These are phyloP conservation scores for Heliconius congener DNA, from an alignment of 1,140 invertebrate genomes.

Conservation along the genomic window DNA sequence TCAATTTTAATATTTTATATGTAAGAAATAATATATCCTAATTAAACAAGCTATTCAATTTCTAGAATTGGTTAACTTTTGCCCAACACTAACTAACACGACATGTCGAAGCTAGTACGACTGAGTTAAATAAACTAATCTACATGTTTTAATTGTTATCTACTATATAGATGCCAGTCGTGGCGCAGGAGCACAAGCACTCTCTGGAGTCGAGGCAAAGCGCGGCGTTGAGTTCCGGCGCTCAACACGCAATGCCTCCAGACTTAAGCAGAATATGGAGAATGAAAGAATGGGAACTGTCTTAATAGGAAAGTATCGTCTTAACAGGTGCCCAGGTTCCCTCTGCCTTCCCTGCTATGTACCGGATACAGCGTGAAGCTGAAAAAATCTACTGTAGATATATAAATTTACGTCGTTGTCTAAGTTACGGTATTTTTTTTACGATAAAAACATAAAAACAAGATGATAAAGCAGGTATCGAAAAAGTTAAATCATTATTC, in stretches of 20 bases:
- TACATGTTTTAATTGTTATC: not conserved
- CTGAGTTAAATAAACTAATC: not conserved
- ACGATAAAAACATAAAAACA: not conserved
- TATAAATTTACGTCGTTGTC: not conserved
- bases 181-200: too few species aligned
- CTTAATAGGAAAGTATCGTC: too few species aligned
- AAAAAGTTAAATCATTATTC: not conserved
- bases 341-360: too few species aligned
- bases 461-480: not conserved
- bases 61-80: constrained; percentile 3
- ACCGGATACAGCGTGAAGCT: too few species aligned
- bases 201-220: too few species aligned
- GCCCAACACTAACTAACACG: not conserved
- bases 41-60: not conserved
- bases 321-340: too few species aligned
- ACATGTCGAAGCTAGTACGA: not conserved
- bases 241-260: too few species aligned
- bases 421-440: not conserved
- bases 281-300: too few species aligned
- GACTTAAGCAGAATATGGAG: too few species aligned
- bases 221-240: too few species aligned
- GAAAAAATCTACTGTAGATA: too few species aligned
- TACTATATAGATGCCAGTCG: not conserved
- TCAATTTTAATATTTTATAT: not conserved
- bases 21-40: not conserved